A percentile compares a stretch with the other conserved stretches of the same genome.
Evolutionary conservation across 2,888 invertebrate species (phyloP).

Genomic region (Eupithecia dodoneata): DNA sequence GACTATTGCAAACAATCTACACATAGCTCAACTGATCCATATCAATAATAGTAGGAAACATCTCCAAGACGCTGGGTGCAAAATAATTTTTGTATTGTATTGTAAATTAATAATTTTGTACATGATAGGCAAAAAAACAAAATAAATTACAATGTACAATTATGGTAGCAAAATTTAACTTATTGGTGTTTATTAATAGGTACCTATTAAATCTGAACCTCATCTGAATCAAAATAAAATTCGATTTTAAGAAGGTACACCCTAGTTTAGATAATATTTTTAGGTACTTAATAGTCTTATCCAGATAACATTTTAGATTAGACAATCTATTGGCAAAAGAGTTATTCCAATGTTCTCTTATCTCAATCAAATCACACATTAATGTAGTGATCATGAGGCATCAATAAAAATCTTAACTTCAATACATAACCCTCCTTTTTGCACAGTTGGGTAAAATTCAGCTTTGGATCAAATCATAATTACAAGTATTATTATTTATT

Average conservation of each 20-base stretch:
- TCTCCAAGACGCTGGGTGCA: too few relatives aligned
- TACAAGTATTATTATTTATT: too few relatives aligned
- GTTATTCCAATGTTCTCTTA: not conserved
- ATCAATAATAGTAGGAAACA: too few relatives aligned
- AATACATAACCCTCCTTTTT: not conserved
- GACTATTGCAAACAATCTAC: too few relatives aligned
- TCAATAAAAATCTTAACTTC: not conserved
- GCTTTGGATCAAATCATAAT: not conserved
- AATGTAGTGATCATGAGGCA: not conserved
- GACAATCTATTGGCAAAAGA: not conserved
- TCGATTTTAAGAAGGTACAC: not conserved
- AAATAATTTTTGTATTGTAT: too few relatives aligned
- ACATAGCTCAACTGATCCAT: too few relatives aligned
- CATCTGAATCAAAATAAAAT: not conserved
- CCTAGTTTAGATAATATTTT: not conserved
- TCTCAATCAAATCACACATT: not conserved
- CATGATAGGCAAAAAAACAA: too few relatives aligned
- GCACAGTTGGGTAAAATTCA: not conserved
- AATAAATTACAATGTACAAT: too few relatives aligned
- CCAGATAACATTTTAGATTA: not conserved
- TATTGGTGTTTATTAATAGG: too few relatives aligned
- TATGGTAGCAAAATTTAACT: too few relatives aligned
- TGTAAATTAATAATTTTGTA: too few relatives aligned
- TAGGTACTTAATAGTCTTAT: not conserved
- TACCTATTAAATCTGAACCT: not conserved